These are phyloP conservation scores for Plebejus anna DNA, from an alignment of 2,888 invertebrate species.

Conservation along the genomic window DNA sequence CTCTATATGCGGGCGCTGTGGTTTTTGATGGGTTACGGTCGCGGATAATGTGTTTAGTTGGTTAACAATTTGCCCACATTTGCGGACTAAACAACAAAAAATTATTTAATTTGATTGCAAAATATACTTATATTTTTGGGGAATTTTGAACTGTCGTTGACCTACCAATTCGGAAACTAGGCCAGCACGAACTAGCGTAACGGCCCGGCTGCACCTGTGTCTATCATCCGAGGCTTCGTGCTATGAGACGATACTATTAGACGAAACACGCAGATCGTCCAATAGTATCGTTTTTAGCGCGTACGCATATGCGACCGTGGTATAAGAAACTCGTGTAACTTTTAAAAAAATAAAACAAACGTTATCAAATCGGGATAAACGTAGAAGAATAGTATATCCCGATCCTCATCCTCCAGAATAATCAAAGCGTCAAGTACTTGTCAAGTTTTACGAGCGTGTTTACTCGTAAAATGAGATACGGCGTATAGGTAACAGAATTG, in stretches of 20 bases:
- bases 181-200: neutral
- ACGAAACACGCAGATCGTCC: too few relatives aligned
- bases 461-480: slow-evolving; percentile 43
- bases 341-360: neutral
- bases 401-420: neutral
- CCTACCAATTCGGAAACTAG: neutral
- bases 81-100: neutral
- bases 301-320: too few relatives aligned
- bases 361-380: neutral
- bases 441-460: slow-evolving; percentile 35
- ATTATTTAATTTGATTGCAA: neutral
- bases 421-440: slow-evolving; percentile 12
- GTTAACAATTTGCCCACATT: neutral
- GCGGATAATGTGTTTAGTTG: neutral
- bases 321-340: neutral
- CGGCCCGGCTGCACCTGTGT: too few relatives aligned
- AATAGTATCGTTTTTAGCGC: too few relatives aligned
- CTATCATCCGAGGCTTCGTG: too few relatives aligned
- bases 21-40: neutral
- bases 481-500: slow-evolving; percentile 49
- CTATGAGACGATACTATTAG: too few relatives aligned
- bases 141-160: neutral
- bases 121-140: neutral
- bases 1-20: neutral
- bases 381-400: slow-evolving; percentile 3